These are phyloP conservation scores for Ciona savignyi DNA, from an alignment of 23 tunicate species.

Conservation along the genomic window DNA sequence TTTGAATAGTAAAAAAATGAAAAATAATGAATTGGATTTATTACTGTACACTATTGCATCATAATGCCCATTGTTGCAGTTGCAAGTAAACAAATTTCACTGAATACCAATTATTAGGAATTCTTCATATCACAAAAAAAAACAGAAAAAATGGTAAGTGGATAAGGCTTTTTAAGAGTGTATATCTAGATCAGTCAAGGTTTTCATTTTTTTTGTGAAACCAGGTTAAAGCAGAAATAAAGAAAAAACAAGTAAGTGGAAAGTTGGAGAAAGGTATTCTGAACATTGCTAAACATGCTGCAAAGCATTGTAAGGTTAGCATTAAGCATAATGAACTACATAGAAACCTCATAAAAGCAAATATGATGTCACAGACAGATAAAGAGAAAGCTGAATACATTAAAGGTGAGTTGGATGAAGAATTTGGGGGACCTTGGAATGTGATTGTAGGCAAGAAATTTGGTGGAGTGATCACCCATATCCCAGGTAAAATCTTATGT, in stretches of 20 bases:
- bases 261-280: background rate
- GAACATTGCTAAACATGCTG: background rate
- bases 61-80: too few relatives aligned
- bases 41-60: too few relatives aligned
- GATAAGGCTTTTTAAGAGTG: too few relatives aligned
- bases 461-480: constrained; percentile 64
- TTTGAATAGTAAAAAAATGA: background rate
- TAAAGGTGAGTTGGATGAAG: constrained; percentile 65
- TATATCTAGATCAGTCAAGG: too few relatives aligned
- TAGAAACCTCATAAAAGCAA: background rate
- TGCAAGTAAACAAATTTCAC: too few relatives aligned
- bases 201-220: too few relatives aligned
- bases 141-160: too few relatives aligned
- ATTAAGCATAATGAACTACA: too few relatives aligned
- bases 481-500: constrained; percentile 78
- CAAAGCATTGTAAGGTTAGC: background rate
- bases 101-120: too few relatives aligned
- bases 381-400: constrained; percentile 72
- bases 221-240: background rate
- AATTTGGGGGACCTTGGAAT: constrained; percentile 76
- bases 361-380: constrained; percentile 31
- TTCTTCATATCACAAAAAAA: too few relatives aligned
- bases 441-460: constrained; percentile 74
- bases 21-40: too few relatives aligned
- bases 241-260: too few relatives aligned